These are phyloP conservation scores for Latrodectus geometricus DNA, from an alignment of 1,140 invertebrate species.

Conservation along the genomic window DNA sequence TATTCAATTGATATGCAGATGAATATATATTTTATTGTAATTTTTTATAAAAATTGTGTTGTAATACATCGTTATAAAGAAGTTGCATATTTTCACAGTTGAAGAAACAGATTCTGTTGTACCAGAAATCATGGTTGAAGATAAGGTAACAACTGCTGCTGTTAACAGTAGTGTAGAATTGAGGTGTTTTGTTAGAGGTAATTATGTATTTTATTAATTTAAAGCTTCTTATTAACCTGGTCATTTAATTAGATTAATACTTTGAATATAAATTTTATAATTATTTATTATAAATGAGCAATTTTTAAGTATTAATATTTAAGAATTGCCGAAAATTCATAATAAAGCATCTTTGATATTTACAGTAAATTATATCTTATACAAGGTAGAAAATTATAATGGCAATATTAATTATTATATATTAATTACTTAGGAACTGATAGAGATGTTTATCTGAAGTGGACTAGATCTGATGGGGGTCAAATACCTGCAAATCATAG, in stretches of 20 bases:
- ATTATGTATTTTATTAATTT: neutral
- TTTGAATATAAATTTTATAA: neutral
- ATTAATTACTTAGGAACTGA: slow-evolving; percentile 32
- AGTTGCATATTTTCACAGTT: slow-evolving; percentile 42
- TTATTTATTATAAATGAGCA: neutral
- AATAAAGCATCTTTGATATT: too few relatives aligned
- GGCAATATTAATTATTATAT: too few relatives aligned
- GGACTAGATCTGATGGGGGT: slow-evolving; percentile 76
- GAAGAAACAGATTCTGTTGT: slow-evolving; percentile 64
- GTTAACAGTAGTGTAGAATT: slow-evolving; percentile 77
- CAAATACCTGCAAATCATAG: slow-evolving; percentile 75
- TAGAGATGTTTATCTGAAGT: slow-evolving; percentile 70
- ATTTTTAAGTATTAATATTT: neutral
- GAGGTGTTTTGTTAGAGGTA: slow-evolving; percentile 73
- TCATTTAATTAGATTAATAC: neutral
- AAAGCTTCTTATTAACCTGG: neutral
- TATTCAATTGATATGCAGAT: too few relatives aligned
- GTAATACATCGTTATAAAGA: too few relatives aligned
- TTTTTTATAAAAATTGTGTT: too few relatives aligned
- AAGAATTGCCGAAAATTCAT: too few relatives aligned
- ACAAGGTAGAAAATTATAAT: too few relatives aligned
- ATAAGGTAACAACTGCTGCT: slow-evolving; percentile 70
- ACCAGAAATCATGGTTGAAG: slow-evolving; percentile 64
- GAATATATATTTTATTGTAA: too few relatives aligned
- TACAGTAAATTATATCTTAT: too few relatives aligned